Conservation (phyloP, 2,113 vertebrate genomes). For the Etheostoma cragini region DNA sequence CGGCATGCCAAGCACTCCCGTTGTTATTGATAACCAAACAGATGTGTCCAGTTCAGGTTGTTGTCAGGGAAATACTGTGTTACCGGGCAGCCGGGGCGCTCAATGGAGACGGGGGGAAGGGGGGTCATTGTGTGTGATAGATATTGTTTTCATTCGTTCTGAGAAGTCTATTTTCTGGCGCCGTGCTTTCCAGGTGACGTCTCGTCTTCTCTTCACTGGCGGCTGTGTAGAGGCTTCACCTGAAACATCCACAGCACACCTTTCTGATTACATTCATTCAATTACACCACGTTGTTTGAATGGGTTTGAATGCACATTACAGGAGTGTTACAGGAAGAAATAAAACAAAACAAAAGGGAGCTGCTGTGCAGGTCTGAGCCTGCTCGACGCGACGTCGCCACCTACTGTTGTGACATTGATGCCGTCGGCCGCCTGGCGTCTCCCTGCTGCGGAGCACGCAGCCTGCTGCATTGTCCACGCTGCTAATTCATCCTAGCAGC, state of each 20-base stretch:
- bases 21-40: constrained; percentile 75
- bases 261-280: constrained; percentile 7
- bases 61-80: constrained; percentile 62
- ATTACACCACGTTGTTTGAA: neutral
- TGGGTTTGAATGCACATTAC: constrained; percentile 13
- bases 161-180: constrained; percentile 23
- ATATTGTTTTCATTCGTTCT: constrained; percentile 36
- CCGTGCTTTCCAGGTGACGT: constrained; percentile 1
- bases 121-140: constrained; percentile 22
- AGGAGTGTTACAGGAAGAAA: constrained; percentile 14
- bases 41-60: constrained; percentile 68
- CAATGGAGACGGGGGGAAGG: constrained; percentile 6
- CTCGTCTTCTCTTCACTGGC: neutral
- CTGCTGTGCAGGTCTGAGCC: constrained; percentile 16
- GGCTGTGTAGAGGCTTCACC: constrained; percentile 21
- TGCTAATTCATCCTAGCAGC: constrained; percentile 73
- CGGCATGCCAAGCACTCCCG: constrained; percentile 38
- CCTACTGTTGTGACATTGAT: constrained; percentile 61
- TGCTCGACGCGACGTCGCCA: constrained; percentile 73
- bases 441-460: constrained; percentile 63
- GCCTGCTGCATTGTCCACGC: constrained; percentile 69
- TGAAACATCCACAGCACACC: constrained; percentile 19
- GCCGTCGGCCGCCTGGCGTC: constrained; percentile 12
- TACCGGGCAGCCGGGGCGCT: constrained; percentile 27
- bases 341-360: constrained; percentile 16